Base-by-base conservation (phyloP, 2,797 vertebrate genomes). In the Hyperoplus lanceolatus region DNA sequence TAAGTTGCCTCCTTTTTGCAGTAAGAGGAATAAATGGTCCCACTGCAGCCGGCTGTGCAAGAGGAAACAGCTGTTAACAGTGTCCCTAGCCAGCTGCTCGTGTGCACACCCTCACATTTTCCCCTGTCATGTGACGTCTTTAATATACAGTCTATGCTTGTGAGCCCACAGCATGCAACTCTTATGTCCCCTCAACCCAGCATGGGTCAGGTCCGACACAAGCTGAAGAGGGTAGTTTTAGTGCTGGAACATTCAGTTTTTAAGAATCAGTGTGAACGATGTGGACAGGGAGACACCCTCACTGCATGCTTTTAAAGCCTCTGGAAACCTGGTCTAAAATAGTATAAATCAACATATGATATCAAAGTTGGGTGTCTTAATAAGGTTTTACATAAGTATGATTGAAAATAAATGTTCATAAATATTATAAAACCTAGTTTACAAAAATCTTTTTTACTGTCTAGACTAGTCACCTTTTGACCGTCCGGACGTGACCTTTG, bases 1-100 rank as follows among this genome's bases (percentile, higher is more conserved):
- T 70, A 65, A 45, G 56, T 21, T 21, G 41, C 15, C 10, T 13
- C 3, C 6, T 16, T 53, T 65, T 57, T 12, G 29, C 9, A 18
- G 9, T 66, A n/a, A 13, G 15, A 77, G 60, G 39, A 73, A 41
- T 73, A 79, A 75, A 62, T 0, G 10, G 57, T 50, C 61, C 55
- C 36, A 12, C 4, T 56, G 59, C 21, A 68, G 39, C 77, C 64
- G 64, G 58, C 71, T 53, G 61, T 53, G 21, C 41, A 59, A 58
- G 58, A 67, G 5, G 15, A 61, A 63, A 39, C 63, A 41, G 41
- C 18, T 71, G 51, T 42, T 45, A n/a, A n/a, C 42, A 6, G 9
- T 63, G 39, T 57, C 8, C 3, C 16, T n/a, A 18, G 36, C 4
- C 42, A 49, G 41, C 16, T n/a, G 38, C 29, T 38, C 36, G 43